Conservation (phyloP, 2,797 vertebrate genomes). For the Spinus olivaceus region DNA sequence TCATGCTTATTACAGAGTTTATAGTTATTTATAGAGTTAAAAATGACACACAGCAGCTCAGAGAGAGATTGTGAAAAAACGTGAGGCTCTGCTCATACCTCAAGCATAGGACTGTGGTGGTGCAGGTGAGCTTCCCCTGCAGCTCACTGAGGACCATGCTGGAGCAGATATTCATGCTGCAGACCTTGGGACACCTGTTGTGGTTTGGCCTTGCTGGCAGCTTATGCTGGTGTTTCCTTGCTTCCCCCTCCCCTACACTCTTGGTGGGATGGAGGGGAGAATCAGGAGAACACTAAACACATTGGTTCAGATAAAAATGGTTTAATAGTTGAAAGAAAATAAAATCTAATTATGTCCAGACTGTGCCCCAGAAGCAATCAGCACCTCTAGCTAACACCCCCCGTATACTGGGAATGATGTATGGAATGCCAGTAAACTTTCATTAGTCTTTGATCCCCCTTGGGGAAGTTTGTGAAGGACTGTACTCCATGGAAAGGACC, state of each 20-base stretch:
- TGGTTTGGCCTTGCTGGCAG: neutral
- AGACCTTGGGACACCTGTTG: neutral
- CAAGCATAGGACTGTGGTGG: neutral
- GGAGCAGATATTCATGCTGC: neutral
- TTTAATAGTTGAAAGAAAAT: neutral
- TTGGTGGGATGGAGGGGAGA: neutral
- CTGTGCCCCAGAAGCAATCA: no score
- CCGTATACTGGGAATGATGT: no score
- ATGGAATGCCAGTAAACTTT: neutral
- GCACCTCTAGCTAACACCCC: neutral
- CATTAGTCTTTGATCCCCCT: neutral
- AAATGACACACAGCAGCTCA: neutral
- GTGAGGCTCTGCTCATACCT: neutral
- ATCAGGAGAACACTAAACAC: neutral
- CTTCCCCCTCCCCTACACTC: neutral
- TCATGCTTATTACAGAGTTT: neutral
- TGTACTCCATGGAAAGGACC: neutral
- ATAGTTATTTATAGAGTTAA: neutral
- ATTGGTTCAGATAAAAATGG: neutral
- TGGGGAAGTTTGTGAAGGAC: neutral
- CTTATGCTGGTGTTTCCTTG: neutral
- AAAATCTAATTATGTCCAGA: neutral
- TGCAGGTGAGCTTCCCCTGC: neutral
- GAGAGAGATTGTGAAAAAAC: neutral
- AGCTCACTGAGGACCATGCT: neutral